phyloP scores from a whole-genome alignment of 1,140 invertebrate species.

The Grapholita molesta region DNA sequence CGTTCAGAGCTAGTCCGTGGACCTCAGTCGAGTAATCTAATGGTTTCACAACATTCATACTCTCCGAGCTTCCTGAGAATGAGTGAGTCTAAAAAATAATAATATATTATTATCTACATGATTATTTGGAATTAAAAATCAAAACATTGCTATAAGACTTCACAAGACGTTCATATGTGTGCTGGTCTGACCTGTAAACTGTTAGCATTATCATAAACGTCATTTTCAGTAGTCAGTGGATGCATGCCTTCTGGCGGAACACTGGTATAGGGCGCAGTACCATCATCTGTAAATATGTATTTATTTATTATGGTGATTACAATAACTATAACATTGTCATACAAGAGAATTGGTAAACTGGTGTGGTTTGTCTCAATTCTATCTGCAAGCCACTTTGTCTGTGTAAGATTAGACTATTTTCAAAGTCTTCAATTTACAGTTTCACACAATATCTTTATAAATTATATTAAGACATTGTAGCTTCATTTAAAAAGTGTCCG shows the following conservation, averaged over 20 bases:
- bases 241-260: slow-evolving; percentile 49
- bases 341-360: no score
- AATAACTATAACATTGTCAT: no score
- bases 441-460: no score
- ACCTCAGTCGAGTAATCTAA: slow-evolving; percentile 77
- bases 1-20: slow-evolving; percentile 87
- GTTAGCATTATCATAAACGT: slow-evolving; percentile 79
- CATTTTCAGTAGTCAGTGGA: slow-evolving; percentile 60
- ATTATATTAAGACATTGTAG: no score
- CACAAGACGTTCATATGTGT: no score
- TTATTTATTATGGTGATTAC: no score
- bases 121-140: background rate
- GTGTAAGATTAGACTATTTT: no score
- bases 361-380: no score
- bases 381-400: no score
- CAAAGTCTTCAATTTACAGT: no score
- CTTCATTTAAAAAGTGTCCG: no score
- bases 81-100: slow-evolving; percentile 62
- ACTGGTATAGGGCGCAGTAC: slow-evolving; percentile 24
- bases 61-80: slow-evolving; percentile 79
- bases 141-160: no score
- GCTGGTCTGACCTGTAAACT: slow-evolving; percentile 78
- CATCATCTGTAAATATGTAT: slow-evolving; percentile 34
- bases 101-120: background rate
- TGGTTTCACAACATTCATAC: slow-evolving; percentile 80